These are phyloP conservation scores for Tachycineta bicolor DNA, from an alignment of 2,113 vertebrate species.

Conservation along the genomic window DNA sequence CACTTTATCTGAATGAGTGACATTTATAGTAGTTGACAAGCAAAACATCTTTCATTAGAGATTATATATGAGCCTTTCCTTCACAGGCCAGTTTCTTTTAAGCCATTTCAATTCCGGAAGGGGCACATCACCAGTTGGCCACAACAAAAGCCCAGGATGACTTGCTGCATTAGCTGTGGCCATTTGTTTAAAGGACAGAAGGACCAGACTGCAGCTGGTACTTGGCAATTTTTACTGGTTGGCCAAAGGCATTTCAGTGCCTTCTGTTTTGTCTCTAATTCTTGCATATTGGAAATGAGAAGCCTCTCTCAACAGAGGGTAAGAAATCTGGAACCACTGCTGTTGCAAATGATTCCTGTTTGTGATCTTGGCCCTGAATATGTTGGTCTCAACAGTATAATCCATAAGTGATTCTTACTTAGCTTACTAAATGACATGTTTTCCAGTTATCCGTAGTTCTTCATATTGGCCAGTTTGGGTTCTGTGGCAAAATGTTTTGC, in stretches of 20 bases:
- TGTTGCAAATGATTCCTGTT: not conserved
- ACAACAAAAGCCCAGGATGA: not conserved
- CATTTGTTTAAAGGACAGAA: slow-evolving; percentile 8
- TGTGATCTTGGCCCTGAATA: not conserved
- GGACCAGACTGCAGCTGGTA: not conserved
- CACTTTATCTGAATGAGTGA: not conserved
- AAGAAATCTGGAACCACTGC: not conserved
- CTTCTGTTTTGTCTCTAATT: slow-evolving; percentile 2
- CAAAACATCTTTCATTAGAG: not conserved
- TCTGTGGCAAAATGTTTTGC: not conserved
- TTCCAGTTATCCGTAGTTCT: slow-evolving; percentile 1
- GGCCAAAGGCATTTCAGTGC: not conserved
- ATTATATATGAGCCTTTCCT: not conserved
- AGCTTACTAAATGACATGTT: not conserved
- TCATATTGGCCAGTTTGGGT: not conserved
- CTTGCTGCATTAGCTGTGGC: not conserved
- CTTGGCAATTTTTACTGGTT: not conserved
- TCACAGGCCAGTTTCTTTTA: not conserved
- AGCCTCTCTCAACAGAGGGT: not conserved
- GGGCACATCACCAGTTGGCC: not conserved
- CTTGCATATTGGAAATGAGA: not conserved
- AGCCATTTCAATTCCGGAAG: not conserved
- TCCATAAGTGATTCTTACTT: not conserved
- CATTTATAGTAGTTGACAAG: not conserved
- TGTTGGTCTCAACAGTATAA: not conserved